phyloP scores from a whole-genome alignment of 2,113 vertebrate species.

The Natator depressus region DNA sequence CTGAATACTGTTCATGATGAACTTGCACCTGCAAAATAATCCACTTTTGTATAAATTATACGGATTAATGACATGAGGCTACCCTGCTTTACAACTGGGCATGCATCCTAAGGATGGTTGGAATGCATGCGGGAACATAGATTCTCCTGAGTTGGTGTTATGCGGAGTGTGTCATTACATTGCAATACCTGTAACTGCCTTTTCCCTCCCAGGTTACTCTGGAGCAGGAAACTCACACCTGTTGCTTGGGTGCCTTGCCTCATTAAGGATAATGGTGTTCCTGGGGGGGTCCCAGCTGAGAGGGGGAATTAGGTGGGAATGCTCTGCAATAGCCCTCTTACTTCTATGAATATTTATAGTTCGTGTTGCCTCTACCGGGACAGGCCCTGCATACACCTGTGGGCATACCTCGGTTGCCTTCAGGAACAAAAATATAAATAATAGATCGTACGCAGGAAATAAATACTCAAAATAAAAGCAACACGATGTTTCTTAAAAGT shows the following conservation, averaged over 20 bases:
- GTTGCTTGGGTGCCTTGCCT: not conserved
- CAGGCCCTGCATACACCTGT: not conserved
- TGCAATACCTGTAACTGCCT: not conserved
- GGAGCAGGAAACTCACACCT: not conserved
- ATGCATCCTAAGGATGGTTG: not conserved
- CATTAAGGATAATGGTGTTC: not conserved
- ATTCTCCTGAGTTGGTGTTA: not conserved
- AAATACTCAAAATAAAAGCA: not conserved
- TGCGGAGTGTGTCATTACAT: not conserved
- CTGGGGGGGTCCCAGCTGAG: not conserved
- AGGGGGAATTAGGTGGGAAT: not conserved
- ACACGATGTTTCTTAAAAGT: not conserved
- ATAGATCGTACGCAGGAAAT: not conserved
- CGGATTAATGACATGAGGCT: not conserved
- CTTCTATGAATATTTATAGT: not conserved
- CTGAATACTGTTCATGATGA: conserved; percentile 50
- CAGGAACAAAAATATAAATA: not conserved
- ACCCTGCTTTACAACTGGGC: not conserved
- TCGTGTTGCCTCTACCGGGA: not conserved
- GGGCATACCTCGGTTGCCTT: not conserved
- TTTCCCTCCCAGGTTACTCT: not conserved
- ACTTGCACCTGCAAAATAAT: conserved; percentile 67
- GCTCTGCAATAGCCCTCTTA: not conserved
- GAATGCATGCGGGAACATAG: fast-evolving
- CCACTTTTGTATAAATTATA: not conserved